A percentile compares a stretch with the other conserved stretches of the same genome.
Evolutionary conservation across 2,888 invertebrate species (phyloP).

Genomic region (Galerucella nymphaeae): DNA sequence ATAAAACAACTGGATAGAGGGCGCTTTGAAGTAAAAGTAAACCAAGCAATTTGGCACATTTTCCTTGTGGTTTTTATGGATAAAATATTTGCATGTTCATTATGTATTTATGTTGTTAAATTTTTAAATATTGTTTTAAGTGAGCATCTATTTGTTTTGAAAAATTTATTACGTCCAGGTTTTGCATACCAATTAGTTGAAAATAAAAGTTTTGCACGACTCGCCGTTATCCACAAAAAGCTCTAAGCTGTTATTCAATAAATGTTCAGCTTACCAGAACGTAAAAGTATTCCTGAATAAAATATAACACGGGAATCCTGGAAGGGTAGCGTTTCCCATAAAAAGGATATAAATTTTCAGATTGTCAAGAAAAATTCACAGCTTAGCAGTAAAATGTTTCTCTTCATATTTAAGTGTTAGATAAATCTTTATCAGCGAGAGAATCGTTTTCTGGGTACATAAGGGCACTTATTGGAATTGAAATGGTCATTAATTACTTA

Average conservation of each 20-base stretch:
- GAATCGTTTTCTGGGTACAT: constrained; percentile 43
- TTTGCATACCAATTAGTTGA: constrained; percentile 3
- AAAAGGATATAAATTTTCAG: constrained; percentile 59
- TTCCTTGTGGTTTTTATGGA: no score
- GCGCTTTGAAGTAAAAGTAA: not conserved
- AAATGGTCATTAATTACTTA: constrained; percentile 3
- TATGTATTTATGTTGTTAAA: no score
- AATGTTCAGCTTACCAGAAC: constrained; percentile 52
- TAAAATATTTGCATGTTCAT: no score
- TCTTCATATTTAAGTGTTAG: constrained; percentile 53
- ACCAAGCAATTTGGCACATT: no score
- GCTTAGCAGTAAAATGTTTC: constrained; percentile 57
- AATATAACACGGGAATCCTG: constrained; percentile 58
- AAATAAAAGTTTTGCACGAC: not conserved
- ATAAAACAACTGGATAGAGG: not conserved
- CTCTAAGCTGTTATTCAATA: constrained; percentile 51
- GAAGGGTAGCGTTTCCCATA: constrained; percentile 55
- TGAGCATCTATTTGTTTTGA: not conserved
- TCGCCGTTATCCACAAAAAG: constrained; percentile 23
- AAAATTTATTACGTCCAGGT: not conserved
- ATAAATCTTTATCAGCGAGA: constrained; percentile 53
- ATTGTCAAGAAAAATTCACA: constrained; percentile 61
- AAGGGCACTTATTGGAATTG: constrained; percentile 12
- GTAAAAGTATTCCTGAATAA: constrained; percentile 59
- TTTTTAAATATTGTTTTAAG: not conserved